phyloP scores from a whole-genome alignment of 2,797 vertebrate species.

The Propithecus perrieri region DNA sequence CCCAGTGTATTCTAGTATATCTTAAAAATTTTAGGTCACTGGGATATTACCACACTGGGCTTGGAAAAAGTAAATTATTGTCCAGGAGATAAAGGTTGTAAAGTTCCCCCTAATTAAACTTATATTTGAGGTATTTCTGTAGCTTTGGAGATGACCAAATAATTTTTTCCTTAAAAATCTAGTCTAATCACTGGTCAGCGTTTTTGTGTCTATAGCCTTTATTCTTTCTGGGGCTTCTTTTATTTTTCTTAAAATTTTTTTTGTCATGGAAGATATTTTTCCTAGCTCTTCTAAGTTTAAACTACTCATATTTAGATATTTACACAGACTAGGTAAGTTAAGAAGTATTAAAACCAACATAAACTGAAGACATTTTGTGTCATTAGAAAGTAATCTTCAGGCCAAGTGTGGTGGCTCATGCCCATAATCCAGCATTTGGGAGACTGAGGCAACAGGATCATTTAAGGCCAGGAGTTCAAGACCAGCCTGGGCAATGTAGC shows the following conservation, averaged over 20 bases:
- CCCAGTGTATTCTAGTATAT: not conserved
- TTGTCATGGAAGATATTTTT: not conserved
- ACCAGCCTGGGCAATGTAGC: not conserved
- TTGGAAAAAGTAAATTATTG: not conserved
- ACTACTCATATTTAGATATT: not conserved
- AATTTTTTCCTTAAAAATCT: not conserved
- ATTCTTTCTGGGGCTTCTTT: not conserved
- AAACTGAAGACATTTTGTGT: not conserved
- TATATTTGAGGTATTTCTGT: not conserved
- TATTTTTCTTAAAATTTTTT: not conserved
- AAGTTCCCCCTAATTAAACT: not conserved
- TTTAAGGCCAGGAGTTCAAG: not conserved
- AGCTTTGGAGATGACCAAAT: not conserved
- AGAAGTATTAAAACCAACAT: not conserved
- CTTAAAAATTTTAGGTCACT: not conserved
- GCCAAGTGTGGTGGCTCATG: not conserved
- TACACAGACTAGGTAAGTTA: not conserved
- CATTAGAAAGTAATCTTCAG: not conserved
- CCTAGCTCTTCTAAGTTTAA: not conserved
- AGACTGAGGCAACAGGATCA: not conserved
- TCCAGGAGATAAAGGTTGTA: not conserved
- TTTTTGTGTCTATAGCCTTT: not conserved
- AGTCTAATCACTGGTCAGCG: too few relatives aligned
- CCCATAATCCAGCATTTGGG: not conserved
- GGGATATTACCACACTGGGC: not conserved